These are phyloP conservation scores for Coenonympha arcania DNA, from an alignment of 2,888 invertebrate species.

Conservation along the genomic window DNA sequence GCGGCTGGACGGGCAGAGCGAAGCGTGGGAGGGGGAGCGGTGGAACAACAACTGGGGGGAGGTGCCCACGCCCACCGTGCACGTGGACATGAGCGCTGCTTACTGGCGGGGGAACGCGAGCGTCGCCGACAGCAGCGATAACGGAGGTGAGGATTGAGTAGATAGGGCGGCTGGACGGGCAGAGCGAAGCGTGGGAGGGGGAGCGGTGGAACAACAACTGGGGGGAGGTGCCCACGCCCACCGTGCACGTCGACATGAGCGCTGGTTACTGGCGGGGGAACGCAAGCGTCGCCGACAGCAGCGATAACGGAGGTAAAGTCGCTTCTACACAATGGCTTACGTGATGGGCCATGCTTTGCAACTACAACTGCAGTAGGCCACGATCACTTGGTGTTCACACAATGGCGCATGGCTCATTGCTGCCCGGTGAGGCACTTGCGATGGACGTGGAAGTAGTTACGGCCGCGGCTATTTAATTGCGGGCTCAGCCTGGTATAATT, in stretches of 20 bases:
- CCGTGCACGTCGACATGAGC: slow-evolving; percentile 62
- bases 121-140: slow-evolving; percentile 67
- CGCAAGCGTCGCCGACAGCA: slow-evolving; percentile 64
- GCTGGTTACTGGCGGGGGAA: slow-evolving; percentile 63
- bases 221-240: slow-evolving; percentile 62
- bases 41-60: slow-evolving; percentile 63
- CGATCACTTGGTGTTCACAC: too few species aligned
- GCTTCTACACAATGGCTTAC: too few species aligned
- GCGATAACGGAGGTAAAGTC: slow-evolving; percentile 69
- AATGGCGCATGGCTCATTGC: too few species aligned
- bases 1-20: slow-evolving; percentile 40
- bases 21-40: slow-evolving; percentile 51
- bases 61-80: slow-evolving; percentile 61
- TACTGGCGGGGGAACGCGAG: slow-evolving; percentile 65
- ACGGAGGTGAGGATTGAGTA: slow-evolving; percentile 59
- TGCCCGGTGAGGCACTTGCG: too few species aligned
- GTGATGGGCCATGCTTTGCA: too few species aligned
- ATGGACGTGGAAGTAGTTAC: too few species aligned
- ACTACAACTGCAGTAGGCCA: too few species aligned
- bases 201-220: slow-evolving; percentile 55
- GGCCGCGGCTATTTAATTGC: too few species aligned
- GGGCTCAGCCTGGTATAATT: too few species aligned
- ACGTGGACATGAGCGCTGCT: slow-evolving; percentile 60
- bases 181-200: slow-evolving; percentile 51
- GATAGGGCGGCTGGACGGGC: slow-evolving; percentile 39